Base-by-base conservation (phyloP, 2,888 invertebrate species). In the Xylophagus ater region DNA sequence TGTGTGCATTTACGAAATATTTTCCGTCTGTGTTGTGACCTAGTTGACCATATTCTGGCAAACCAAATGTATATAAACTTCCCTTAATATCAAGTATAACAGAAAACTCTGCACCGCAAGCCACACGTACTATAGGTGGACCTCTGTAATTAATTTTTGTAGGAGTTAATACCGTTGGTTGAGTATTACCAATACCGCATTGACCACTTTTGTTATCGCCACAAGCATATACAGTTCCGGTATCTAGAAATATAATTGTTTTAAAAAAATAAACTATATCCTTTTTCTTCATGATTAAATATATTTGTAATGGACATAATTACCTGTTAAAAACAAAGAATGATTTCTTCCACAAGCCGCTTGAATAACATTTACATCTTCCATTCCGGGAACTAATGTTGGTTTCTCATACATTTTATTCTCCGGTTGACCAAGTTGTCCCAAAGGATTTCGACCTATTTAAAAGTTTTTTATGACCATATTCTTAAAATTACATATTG, bases 1-100 rank as follows among this genome's bases (percentile, higher is more conserved):
- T 92, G 24, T 83, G 90, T 47, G 81, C 83, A 10, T 85, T 87
- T 42, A 89, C 81, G 64, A 94, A 92, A 61, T 87, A 93, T 61
- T 92, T 89, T 15, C 93, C 93, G 61, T 93, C 93, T 1, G 90
- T 87, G 61, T 93, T 93, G 63, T 93, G 92, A 17, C 93, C 90
- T 33, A 92, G 62, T 53, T 90, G 92, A 1, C 94, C 94, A 58
- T 86, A 88, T 55, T 94, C 93, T 0, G 94, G 93, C 51, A 85
- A 72, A 1, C 94, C 94, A 58, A 93, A 93, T 0, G 90, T 86
- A 60, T 89, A 87, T 34, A 93, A 66, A 40, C 81, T 80, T 3
- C 93, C 93, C 54, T 86, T 83, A 47, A 85, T 78, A 61, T 93
- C 93, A 33, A 92, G 68, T 37, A 94, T 84, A 65, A 89, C 80